Base-by-base conservation (phyloP, 2,113 vertebrate species). In the Caranx melampygus region DNA sequence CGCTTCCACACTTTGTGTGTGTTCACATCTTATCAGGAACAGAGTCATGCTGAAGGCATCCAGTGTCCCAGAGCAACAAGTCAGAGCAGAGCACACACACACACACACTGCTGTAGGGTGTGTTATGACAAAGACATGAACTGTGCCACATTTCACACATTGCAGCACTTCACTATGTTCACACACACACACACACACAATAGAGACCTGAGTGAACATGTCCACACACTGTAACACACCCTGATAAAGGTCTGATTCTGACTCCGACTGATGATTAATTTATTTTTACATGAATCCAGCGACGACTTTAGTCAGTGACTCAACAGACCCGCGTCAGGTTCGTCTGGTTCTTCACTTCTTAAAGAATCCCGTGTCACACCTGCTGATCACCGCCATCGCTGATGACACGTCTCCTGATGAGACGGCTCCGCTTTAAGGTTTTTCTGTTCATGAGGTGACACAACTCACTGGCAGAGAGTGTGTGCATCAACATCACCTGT, bases 11-110 rank as follows among this genome's bases (percentile, higher is more conserved):
- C 26, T 26, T 26, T 26, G 7, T 20, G 37, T 59, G 15, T 0
- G 45, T 16, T 70, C 6, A 2, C 0, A 55, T 65, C 79, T 85
- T 82, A 88, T 87, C 81, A 68, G 60, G n/a, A 83, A 54, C 72
- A 10, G 51, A 83, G 83, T 91, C 89, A 93, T 73, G 60, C 67
- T 61, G 40, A 78, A 91, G 82, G 82, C 82, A 87, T 89, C 60
- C 80, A 67, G 81, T 10, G 55, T 65, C 70, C 63, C 74, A 66
- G 59, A 33, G 45, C 72, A 81, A 88, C 89, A 91, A 89, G 89
- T 88, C 68, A 34, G 74, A 78, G 84, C 74, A 64, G 45, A 65
- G 84, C 83, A 79, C 40, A 42, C 40, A 40, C 40, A 40, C 58
- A 61, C 35, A 61, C 61, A 15, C 34, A 1, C 49, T 40, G 35